These are phyloP conservation scores for Sander lucioperca DNA, from an alignment of 2,113 vertebrate species.

Conservation along the genomic window DNA sequence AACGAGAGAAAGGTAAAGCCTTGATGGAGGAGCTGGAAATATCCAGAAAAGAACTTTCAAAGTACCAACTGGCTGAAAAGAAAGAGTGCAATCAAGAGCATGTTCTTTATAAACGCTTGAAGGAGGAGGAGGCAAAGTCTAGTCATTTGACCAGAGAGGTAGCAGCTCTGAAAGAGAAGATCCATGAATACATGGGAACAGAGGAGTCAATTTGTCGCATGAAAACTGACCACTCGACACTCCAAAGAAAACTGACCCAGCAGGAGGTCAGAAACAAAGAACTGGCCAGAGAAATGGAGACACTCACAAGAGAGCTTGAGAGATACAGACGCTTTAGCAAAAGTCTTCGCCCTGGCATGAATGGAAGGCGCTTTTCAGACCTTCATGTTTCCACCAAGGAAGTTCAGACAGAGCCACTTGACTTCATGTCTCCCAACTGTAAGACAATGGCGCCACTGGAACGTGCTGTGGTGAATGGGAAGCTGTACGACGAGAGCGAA, in stretches of 20 bases:
- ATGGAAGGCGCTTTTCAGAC: slow-evolving; percentile 94
- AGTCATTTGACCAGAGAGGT: slow-evolving; percentile 94
- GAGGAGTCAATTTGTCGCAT: slow-evolving; percentile 92
- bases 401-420: slow-evolving; percentile 92
- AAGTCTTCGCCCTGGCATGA: slow-evolving; percentile 89
- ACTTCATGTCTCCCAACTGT: slow-evolving; percentile 87
- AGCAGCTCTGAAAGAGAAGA: slow-evolving; percentile 94
- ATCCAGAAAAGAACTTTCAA: slow-evolving; percentile 90
- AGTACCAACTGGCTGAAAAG: slow-evolving; percentile 94
- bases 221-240: slow-evolving; percentile 89
- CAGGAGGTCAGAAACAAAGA: slow-evolving; percentile 96
- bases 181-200: slow-evolving; percentile 94
- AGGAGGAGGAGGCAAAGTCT: slow-evolving; percentile 94
- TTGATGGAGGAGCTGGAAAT: slow-evolving; percentile 92
- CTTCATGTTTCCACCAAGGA: slow-evolving; percentile 93
- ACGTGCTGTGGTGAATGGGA: slow-evolving; percentile 89
- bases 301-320: slow-evolving; percentile 93
- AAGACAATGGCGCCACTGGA: slow-evolving; percentile 89
- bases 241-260: slow-evolving; percentile 94
- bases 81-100: slow-evolving; percentile 92
- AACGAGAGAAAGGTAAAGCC: slow-evolving; percentile 89
- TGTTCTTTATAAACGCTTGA: slow-evolving; percentile 91
- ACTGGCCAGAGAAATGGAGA: slow-evolving; percentile 94
- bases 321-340: slow-evolving; percentile 93
- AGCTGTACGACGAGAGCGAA: slow-evolving; percentile 88